Conservation (phyloP, 2,797 vertebrate genomes). For the Capromys pilorides region DNA sequence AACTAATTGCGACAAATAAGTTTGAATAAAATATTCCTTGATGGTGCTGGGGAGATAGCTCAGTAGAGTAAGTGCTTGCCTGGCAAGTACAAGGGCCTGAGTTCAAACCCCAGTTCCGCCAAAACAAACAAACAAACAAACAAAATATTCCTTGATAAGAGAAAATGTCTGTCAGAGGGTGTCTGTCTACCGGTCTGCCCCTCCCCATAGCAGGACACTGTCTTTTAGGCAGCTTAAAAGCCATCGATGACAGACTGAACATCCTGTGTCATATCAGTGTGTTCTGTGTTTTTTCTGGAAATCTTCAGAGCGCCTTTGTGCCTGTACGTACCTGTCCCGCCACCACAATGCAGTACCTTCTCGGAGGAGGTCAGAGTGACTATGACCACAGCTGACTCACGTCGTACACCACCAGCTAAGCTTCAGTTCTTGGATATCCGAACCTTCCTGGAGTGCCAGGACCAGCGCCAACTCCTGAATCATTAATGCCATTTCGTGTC, state of each 20-base stretch:
- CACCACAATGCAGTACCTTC: background rate
- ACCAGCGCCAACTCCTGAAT: conserved; percentile 53
- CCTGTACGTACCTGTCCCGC: background rate
- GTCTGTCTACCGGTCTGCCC: background rate
- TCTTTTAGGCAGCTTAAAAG: conserved; percentile 18
- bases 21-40: background rate
- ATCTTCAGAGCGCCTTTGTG: background rate
- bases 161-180: background rate
- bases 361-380: background rate
- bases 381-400: background rate
- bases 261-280: background rate
- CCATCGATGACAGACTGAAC: background rate
- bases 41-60: no score
- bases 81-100: no score
- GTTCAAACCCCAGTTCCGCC: no score
- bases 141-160: background rate
- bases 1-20: background rate
- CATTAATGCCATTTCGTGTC: background rate
- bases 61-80: no score
- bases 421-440: conserved; percentile 27
- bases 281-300: conserved; percentile 21
- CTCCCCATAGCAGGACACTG: background rate
- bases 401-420: background rate
- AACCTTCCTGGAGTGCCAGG: conserved; percentile 13
- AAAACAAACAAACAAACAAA: no score